Percentiles rank a stretch among this genome's conserved stretches.
Evolutionary conservation across 2,797 vertebrate species (phyloP).

Genomic region (Scolopax bukidnonensis): DNA sequence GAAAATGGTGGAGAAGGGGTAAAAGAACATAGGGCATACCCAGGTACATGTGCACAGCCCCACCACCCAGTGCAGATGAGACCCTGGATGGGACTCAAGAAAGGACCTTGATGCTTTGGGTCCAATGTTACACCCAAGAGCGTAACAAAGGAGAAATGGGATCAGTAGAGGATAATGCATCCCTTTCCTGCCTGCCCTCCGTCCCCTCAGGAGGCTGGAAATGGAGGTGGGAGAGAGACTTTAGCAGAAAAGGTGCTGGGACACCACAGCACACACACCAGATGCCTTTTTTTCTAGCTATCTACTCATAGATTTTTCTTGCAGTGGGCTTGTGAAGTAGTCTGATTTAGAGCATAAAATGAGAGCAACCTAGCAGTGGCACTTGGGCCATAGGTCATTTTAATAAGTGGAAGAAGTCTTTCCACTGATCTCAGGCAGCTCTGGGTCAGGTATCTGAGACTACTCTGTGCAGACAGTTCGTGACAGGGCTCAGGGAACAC

Average conservation of each 20-base stretch:
- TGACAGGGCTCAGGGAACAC: not conserved
- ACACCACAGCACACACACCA: not conserved
- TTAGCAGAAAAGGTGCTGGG: not conserved
- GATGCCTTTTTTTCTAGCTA: not conserved
- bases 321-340: not conserved
- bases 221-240: not conserved
- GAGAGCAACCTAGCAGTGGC: not conserved
- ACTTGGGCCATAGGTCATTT: not conserved
- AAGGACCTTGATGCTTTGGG: not conserved
- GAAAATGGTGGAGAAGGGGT: not conserved
- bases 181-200: not conserved
- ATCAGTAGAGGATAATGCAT: not conserved
- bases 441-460: not conserved
- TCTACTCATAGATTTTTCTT: not conserved
- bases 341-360: not conserved
- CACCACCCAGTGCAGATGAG: not conserved
- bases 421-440: not conserved
- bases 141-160: not conserved
- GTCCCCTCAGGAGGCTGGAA: not conserved
- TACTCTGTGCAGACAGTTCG: not conserved
- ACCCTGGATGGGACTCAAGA: too few relatives aligned
- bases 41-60: not conserved
- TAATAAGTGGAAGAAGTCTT: not conserved
- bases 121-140: not conserved
- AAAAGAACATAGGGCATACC: not conserved